phyloP scores from a whole-genome alignment of 1,140 invertebrate genomes.

The Zaprionus capensis region DNA sequence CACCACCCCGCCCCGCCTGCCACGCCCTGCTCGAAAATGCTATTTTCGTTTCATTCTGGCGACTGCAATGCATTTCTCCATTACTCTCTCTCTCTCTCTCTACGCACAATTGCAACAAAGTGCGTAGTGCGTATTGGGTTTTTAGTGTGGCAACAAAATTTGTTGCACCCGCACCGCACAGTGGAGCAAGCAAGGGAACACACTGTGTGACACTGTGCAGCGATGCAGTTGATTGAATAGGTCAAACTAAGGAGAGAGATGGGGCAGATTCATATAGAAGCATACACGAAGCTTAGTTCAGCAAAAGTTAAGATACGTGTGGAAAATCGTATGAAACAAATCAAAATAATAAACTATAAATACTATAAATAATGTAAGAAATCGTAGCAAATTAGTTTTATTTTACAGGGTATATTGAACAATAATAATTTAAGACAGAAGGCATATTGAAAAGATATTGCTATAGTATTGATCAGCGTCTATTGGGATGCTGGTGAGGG shows the following conservation, averaged over 20 bases:
- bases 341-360: too few species aligned
- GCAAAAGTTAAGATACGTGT: too few species aligned
- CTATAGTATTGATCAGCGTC: too few species aligned
- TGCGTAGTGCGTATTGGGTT: conserved; percentile 24
- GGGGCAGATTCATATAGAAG: not conserved
- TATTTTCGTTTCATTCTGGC: conserved; percentile 43
- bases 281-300: too few species aligned
- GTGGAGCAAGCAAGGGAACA: not conserved
- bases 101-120: conserved; percentile 37
- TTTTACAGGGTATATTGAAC: too few species aligned
- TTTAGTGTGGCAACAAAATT: conserved; percentile 38
- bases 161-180: conserved; percentile 30
- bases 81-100: too few species aligned
- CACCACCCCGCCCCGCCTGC: not conserved
- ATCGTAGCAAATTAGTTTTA: too few species aligned
- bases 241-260: not conserved
- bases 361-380: too few species aligned
- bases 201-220: not conserved
- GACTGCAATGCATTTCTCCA: conserved; percentile 2
- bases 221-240: not conserved
- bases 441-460: too few species aligned
- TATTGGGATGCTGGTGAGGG: too few species aligned
- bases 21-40: conserved; percentile 9
- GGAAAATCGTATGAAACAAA: too few species aligned
- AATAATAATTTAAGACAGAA: too few species aligned